phyloP scores from a whole-genome alignment of 2,113 vertebrate genomes.

The Grammomys dolichurus region DNA sequence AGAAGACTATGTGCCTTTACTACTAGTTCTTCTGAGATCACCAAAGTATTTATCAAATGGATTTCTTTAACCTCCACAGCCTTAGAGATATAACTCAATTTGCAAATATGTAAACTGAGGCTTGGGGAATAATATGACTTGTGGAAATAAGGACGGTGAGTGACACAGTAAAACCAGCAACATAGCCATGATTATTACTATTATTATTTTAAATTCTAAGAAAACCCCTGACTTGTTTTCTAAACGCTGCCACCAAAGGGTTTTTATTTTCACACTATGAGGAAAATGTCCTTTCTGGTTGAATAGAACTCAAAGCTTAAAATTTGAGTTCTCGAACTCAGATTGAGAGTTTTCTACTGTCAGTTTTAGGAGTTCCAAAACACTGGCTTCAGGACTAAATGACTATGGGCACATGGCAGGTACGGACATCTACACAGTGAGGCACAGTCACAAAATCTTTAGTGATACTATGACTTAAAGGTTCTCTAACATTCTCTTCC shows the following conservation, averaged over 20 bases:
- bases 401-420: background rate
- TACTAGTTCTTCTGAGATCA: conserved; percentile 25
- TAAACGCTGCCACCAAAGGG: conserved; percentile 30
- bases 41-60: conserved; percentile 25
- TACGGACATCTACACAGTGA: background rate
- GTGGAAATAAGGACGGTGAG: conserved; percentile 22
- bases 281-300: conserved; percentile 20
- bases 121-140: conserved; percentile 15
- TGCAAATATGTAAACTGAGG: conserved; percentile 40
- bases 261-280: conserved; percentile 30
- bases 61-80: conserved; percentile 40
- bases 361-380: conserved; percentile 50
- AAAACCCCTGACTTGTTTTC: conserved; percentile 8
- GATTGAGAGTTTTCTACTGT: conserved; percentile 32
- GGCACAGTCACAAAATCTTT: background rate
- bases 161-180: conserved; percentile 27
- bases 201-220: conserved; percentile 44
- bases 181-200: background rate
- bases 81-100: conserved; percentile 4
- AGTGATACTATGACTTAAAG: conserved; percentile 43
- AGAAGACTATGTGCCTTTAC: background rate
- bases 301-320: conserved; percentile 48
- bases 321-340: conserved; percentile 50
- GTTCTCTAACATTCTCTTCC: background rate
- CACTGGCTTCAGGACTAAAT: background rate